These are phyloP conservation scores for Axinella damicornis DNA, from an alignment of 37 sponge, comb jelly and placozoan genomes.

Conservation along the genomic window DNA sequence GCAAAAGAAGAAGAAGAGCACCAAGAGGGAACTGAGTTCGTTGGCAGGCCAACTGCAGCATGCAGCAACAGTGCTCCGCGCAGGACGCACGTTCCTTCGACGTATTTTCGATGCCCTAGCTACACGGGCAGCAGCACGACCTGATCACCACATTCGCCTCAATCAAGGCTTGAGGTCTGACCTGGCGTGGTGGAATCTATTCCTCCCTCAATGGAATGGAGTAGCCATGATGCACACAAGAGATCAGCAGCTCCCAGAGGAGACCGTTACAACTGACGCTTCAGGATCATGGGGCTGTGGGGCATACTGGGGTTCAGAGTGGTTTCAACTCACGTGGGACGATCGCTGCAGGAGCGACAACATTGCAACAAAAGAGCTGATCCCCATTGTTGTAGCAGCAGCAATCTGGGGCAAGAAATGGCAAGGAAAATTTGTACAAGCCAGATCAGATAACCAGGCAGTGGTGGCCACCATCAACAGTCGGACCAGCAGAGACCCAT, in stretches of 20 bases:
- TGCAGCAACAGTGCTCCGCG: constrained; percentile 10
- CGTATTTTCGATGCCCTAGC: constrained; percentile 36
- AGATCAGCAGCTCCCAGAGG: too few species aligned
- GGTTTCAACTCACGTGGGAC: constrained; percentile 57
- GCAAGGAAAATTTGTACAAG: constrained; percentile 17
- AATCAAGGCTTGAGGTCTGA: constrained; percentile 16
- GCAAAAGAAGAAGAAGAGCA: background rate
- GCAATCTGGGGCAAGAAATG: constrained; percentile 60
- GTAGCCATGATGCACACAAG: constrained; percentile 1
- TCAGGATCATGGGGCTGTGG: constrained; percentile 60
- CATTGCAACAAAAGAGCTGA: constrained; percentile 64
- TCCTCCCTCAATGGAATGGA: background rate
- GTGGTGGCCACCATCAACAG: constrained; percentile 32
- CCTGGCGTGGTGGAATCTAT: constrained; percentile 27
- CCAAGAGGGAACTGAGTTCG: constrained; percentile 31
- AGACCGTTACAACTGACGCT: constrained; percentile 26
- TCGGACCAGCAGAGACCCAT: constrained; percentile 18
- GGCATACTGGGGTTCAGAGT: constrained; percentile 12
- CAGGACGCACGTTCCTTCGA: constrained; percentile 37
- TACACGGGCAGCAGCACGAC: background rate
- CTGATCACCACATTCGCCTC: constrained; percentile 17
- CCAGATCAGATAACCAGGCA: constrained; percentile 51
- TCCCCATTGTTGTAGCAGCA: constrained; percentile 55
- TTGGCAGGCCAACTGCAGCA: constrained; percentile 17
- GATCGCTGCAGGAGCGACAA: background rate